phyloP scores from a whole-genome alignment of 2,797 vertebrate genomes.

The Periparus ater region DNA sequence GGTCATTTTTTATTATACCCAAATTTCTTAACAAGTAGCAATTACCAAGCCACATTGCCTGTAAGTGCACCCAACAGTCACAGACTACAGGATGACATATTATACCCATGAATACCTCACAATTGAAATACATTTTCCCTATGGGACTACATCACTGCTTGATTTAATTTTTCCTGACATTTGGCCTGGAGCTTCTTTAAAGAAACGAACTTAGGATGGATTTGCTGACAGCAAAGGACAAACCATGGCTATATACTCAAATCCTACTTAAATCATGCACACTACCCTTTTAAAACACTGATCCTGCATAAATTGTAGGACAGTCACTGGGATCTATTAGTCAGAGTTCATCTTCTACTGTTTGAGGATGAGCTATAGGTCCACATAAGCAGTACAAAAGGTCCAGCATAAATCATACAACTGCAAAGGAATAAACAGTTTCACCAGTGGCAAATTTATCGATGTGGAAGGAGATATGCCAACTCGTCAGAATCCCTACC shows the following conservation, averaged over 20 bases:
- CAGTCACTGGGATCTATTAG: not conserved
- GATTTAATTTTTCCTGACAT: constrained; percentile 74
- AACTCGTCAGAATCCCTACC: not conserved
- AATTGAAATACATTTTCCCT: constrained; percentile 66
- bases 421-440: not conserved
- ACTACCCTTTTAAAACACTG: constrained; percentile 33
- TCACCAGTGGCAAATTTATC: constrained; percentile 6
- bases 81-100: constrained; percentile 52
- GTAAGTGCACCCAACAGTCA: constrained; percentile 56
- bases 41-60: constrained; percentile 37
- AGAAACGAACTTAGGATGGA: constrained; percentile 64
- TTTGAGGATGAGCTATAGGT: constrained; percentile 47
- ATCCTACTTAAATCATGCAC: constrained; percentile 39
- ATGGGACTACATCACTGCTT: constrained; percentile 57
- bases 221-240: constrained; percentile 70
- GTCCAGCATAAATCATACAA: constrained; percentile 29
- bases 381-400: constrained; percentile 9
- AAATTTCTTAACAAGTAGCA: constrained; percentile 64
- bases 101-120: constrained; percentile 68
- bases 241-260: constrained; percentile 3
- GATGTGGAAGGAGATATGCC: constrained; percentile 29
- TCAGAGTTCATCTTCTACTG: constrained; percentile 4
- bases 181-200: constrained; percentile 66
- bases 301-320: constrained; percentile 30
- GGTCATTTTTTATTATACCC: constrained; percentile 32